Conservation (phyloP, 1,140 invertebrate genomes). For the Agrypnia vestita region DNA sequence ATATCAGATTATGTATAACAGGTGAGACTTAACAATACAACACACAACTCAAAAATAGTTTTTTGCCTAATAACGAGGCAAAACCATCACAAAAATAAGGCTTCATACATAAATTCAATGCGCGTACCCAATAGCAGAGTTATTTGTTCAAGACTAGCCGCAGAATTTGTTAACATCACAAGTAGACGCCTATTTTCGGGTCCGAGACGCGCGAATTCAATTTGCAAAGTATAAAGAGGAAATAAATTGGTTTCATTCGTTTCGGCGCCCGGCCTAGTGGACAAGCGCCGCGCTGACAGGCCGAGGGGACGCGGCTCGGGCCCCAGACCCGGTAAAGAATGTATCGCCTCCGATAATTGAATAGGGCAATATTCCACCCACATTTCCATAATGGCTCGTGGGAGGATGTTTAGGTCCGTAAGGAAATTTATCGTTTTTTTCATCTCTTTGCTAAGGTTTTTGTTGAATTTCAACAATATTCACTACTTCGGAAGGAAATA, state of each 20-base stretch:
- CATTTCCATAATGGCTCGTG: constrained; percentile 44
- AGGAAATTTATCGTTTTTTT: constrained; percentile 31
- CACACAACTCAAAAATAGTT: too few relatives aligned
- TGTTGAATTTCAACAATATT: too few relatives aligned
- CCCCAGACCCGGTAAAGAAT: constrained; percentile 55
- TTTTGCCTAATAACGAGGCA: too few relatives aligned
- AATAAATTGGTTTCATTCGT: constrained; percentile 60
- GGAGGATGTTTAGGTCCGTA: constrained; percentile 36
- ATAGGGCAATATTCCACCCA: constrained; percentile 53
- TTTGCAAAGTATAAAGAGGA: constrained; percentile 59
- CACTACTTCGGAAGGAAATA: too few relatives aligned
- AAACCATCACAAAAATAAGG: too few relatives aligned
- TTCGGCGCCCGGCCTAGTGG: constrained; percentile 51
- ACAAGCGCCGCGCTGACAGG: constrained; percentile 20
- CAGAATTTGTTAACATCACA: too few relatives aligned
- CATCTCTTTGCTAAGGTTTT: too few relatives aligned
- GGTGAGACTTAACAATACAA: too few relatives aligned
- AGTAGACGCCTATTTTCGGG: constrained; percentile 2
- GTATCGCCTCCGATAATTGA: constrained; percentile 58
- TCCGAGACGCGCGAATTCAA: constrained; percentile 46
- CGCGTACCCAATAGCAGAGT: too few relatives aligned
- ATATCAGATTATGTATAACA: too few relatives aligned
- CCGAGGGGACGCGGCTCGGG: constrained; percentile 32
- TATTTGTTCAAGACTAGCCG: too few relatives aligned
- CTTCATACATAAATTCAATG: too few relatives aligned